Percentiles rank a stretch among this genome's conserved stretches.
These are phyloP conservation scores for Lasioglossum zephyrum DNA, from an alignment of 2,888 invertebrate genomes.

Conservation along the genomic window DNA sequence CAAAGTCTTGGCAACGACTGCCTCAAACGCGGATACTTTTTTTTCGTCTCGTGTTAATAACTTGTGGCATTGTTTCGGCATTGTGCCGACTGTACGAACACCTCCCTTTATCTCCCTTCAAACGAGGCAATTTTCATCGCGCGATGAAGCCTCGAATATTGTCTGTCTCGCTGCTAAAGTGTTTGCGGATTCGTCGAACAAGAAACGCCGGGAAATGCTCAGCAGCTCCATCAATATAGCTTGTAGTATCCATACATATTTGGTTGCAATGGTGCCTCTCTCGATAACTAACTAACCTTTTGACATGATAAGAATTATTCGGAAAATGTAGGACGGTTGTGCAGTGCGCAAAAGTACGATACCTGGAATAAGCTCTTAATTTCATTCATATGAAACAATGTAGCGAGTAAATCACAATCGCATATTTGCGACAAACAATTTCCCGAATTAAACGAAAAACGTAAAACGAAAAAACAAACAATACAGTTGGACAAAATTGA, in stretches of 20 bases:
- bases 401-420: no score
- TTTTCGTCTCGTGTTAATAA: slow-evolving; percentile 27
- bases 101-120: slow-evolving; percentile 24
- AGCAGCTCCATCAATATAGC: background rate
- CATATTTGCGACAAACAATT: background rate
- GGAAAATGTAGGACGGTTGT: background rate
- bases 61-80: slow-evolving; percentile 52
- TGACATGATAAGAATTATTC: background rate
- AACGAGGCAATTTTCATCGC: slow-evolving; percentile 28
- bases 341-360: background rate
- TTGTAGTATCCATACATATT: background rate
- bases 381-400: background rate
- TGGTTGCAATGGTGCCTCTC: background rate
- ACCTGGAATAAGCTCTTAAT: background rate
- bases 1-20: slow-evolving; percentile 39
- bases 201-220: background rate
- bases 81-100: slow-evolving; percentile 33
- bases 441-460: background rate
- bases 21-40: slow-evolving; percentile 18
- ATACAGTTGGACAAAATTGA: background rate
- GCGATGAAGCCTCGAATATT: background rate
- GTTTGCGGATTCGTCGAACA: background rate
- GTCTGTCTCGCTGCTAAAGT: background rate
- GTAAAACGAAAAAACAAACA: background rate
- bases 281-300: background rate